Evolutionary conservation across 2,888 invertebrate genomes (phyloP).

Genomic region (Dinocampus coccinellae): DNA sequence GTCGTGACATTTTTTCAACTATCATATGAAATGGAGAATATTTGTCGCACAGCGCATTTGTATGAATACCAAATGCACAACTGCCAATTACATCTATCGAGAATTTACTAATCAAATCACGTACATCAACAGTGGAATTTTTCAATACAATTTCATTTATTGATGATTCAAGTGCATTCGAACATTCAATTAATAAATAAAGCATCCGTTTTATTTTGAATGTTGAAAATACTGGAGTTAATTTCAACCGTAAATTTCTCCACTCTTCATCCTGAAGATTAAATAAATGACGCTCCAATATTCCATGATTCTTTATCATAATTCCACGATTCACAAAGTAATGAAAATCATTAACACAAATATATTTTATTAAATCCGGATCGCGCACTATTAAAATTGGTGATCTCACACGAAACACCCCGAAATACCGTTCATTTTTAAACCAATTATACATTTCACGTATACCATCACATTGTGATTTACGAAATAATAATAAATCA

Average conservation of each 20-base stretch:
- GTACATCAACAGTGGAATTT: conserved; percentile 60
- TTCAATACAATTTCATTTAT: conserved; percentile 47
- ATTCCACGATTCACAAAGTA: conserved; percentile 63
- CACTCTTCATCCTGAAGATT: conserved; percentile 68
- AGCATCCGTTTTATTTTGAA: conserved; percentile 71
- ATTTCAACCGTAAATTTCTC: conserved; percentile 68
- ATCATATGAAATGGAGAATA: conserved; percentile 66
- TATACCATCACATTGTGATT: conserved; percentile 59
- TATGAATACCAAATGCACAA: conserved; percentile 70
- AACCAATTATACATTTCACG: conserved; percentile 65
- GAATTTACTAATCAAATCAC: conserved; percentile 68
- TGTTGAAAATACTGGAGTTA: conserved; percentile 71
- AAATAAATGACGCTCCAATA: conserved; percentile 66
- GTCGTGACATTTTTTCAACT: conserved; percentile 62
- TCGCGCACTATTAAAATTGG: conserved; percentile 62
- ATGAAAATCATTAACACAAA: conserved; percentile 61
- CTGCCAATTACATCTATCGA: conserved; percentile 71
- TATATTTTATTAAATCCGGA: conserved; percentile 59
- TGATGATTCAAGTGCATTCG: conserved; percentile 59
- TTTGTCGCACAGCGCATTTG: conserved; percentile 66
- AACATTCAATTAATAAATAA: conserved; percentile 65
- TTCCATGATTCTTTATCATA: conserved; percentile 61
- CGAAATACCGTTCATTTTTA: conserved; percentile 57
- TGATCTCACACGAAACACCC: conserved; percentile 59
- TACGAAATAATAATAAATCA: conserved; percentile 56